These are phyloP conservation scores for Cephus pygmeus DNA, from an alignment of 2,888 invertebrate genomes.

Conservation along the genomic window DNA sequence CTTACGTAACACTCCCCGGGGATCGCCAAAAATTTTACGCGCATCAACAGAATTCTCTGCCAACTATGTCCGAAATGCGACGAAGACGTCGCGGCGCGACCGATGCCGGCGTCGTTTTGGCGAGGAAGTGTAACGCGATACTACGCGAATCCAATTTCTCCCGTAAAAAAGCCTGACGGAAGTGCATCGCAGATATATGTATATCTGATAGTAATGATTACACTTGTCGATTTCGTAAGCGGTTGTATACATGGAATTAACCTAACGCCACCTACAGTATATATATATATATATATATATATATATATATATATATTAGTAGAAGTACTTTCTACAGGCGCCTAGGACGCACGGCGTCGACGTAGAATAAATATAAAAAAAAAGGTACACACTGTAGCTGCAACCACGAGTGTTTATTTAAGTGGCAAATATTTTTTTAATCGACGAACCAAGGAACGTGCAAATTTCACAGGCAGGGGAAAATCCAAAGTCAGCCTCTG, in stretches of 20 bases:
- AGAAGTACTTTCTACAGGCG: neutral
- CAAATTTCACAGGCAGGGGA: neutral
- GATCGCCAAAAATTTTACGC: slow-evolving; percentile 53
- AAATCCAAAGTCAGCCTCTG: slow-evolving; percentile 18
- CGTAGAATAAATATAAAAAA: neutral
- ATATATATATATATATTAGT: neutral
- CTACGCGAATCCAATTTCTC: slow-evolving; percentile 25
- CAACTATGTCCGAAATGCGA: slow-evolving; percentile 49
- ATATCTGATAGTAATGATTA: neutral
- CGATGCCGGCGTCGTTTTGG: slow-evolving; percentile 47
- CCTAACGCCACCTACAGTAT: no score
- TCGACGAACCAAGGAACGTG: neutral
- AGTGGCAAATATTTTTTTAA: neutral
- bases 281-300: no score
- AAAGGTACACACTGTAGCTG: neutral
- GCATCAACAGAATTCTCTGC: slow-evolving; percentile 62
- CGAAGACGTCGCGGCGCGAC: slow-evolving; percentile 18
- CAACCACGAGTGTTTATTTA: neutral
- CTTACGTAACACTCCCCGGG: slow-evolving; percentile 46
- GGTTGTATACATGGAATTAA: no score
- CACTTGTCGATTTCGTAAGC: no score
- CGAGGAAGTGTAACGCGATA: slow-evolving; percentile 55
- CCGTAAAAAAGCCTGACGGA: slow-evolving; percentile 14
- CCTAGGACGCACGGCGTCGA: neutral
- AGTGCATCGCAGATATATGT: neutral